These are phyloP conservation scores for Falcaria lacertinaria DNA, from an alignment of 2,888 invertebrate genomes.

Conservation along the genomic window DNA sequence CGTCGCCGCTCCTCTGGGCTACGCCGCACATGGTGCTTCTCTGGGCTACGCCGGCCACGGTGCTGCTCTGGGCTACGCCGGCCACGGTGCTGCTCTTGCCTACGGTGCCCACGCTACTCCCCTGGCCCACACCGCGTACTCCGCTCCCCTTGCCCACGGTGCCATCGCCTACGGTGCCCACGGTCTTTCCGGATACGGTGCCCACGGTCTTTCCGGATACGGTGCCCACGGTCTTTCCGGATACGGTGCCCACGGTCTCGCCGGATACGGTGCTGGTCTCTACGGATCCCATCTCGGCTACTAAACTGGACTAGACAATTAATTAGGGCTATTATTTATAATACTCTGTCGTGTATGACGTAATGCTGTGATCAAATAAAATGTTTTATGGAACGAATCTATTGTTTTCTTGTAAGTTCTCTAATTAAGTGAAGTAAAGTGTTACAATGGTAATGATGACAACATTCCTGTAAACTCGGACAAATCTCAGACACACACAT, in stretches of 20 bases:
- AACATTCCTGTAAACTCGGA: not conserved
- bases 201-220: too few relatives aligned
- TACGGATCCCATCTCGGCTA: slow-evolving; percentile 38
- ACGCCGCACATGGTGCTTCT: slow-evolving; percentile 28
- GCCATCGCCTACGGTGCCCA: slow-evolving; percentile 28
- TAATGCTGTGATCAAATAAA: slow-evolving; percentile 39
- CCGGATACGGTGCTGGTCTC: slow-evolving; percentile 37
- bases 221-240: slow-evolving; percentile 28
- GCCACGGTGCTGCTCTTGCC: slow-evolving; percentile 22
- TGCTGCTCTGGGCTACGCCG: slow-evolving; percentile 21
- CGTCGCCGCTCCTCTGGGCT: slow-evolving; percentile 20
- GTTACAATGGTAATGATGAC: not conserved
- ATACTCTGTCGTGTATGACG: slow-evolving; percentile 24
- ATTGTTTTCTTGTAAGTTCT: not conserved
- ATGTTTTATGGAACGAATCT: slow-evolving; percentile 6
- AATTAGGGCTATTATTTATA: slow-evolving; percentile 26
- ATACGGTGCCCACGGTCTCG: slow-evolving; percentile 37
- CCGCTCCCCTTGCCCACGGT: slow-evolving; percentile 13
- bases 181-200: slow-evolving; percentile 31
- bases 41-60: slow-evolving; percentile 27
- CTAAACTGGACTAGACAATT: slow-evolving; percentile 29
- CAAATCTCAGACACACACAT: not conserved
- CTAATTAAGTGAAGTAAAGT: not conserved
- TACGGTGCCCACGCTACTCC: slow-evolving; percentile 29
- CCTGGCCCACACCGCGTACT: slow-evolving; percentile 22